Percentiles rank a stretch among this genome's conserved stretches.
Evolutionary conservation across 2,797 vertebrate genomes (phyloP).

Genomic region (Sebastolobus altivelis): DNA sequence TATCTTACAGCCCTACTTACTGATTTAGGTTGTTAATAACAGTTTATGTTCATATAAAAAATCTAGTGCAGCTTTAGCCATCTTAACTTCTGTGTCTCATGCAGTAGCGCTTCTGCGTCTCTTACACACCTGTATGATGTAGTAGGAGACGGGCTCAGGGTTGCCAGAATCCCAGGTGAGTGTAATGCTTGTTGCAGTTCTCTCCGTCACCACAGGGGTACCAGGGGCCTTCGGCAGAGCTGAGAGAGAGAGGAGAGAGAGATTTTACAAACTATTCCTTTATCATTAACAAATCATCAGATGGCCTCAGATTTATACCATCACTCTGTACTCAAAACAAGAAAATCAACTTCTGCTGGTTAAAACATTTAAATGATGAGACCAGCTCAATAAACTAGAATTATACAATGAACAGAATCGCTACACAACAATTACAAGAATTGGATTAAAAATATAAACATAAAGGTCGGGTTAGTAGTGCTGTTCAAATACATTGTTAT

Average conservation of each 20-base stretch:
- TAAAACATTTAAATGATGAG: neutral
- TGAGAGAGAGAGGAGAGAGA: slow-evolving; percentile 59
- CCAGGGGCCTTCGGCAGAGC: slow-evolving; percentile 97
- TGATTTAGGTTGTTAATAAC: slow-evolving; percentile 29
- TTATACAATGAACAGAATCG: slow-evolving; percentile 5
- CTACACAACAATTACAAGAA: neutral
- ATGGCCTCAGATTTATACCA: neutral
- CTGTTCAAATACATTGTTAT: no score
- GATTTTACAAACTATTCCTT: neutral
- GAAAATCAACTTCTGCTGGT: neutral
- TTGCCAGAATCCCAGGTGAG: slow-evolving; percentile 99
- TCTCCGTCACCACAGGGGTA: slow-evolving; percentile 93
- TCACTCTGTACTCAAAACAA: neutral
- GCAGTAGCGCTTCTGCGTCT: neutral
- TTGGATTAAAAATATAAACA: neutral
- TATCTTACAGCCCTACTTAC: slow-evolving; percentile 33
- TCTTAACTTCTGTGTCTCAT: neutral
- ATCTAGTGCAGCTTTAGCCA: neutral
- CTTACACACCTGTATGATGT: slow-evolving; percentile 89
- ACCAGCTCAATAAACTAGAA: neutral
- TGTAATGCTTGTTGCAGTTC: slow-evolving; percentile 98
- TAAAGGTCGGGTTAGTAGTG: no score
- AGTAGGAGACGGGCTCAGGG: slow-evolving; percentile 97
- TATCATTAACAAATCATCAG: neutral
- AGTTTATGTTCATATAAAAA: slow-evolving; percentile 36